Evolutionary conservation across 2,113 vertebrate genomes (phyloP).

Genomic region (Ictidomys tridecemlineatus): DNA sequence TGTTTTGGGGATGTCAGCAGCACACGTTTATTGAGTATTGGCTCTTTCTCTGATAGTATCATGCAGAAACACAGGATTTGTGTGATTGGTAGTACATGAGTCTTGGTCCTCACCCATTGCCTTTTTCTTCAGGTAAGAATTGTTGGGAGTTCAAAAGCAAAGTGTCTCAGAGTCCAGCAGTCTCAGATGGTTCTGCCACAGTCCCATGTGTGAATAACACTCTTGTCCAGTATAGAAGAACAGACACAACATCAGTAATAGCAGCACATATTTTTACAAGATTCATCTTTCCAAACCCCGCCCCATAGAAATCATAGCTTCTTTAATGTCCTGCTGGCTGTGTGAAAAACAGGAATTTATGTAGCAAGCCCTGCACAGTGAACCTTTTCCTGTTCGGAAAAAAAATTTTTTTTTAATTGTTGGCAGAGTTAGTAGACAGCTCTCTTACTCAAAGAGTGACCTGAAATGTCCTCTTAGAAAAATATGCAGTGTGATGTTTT

Average conservation of each 20-base stretch:
- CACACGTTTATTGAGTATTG: not conserved
- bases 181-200: not conserved
- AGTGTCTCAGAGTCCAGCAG: not conserved
- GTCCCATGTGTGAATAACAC: constrained; percentile 56
- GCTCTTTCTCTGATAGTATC: not conserved
- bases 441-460: constrained; percentile 88
- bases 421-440: constrained; percentile 88
- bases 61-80: not conserved
- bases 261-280: constrained; percentile 83
- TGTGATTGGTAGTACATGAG: rapidly evolving
- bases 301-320: constrained; percentile 86
- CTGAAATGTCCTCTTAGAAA: constrained; percentile 90
- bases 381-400: constrained; percentile 92
- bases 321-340: constrained; percentile 87
- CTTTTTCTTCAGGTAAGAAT: not conserved
- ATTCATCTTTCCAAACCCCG: constrained; percentile 83
- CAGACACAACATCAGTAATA: constrained; percentile 84
- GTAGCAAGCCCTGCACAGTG: constrained; percentile 87
- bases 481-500: constrained; percentile 87
- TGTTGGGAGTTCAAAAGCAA: not conserved
- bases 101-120: not conserved
- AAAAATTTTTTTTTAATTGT: constrained; percentile 83
- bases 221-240: constrained; percentile 79
- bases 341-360: constrained; percentile 93
- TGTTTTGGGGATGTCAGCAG: not conserved